Evolutionary conservation across 2,113 vertebrate species (phyloP), one percentile per base, ranked within the genome.

Genomic region (Syngnathus scovelli): DNA sequence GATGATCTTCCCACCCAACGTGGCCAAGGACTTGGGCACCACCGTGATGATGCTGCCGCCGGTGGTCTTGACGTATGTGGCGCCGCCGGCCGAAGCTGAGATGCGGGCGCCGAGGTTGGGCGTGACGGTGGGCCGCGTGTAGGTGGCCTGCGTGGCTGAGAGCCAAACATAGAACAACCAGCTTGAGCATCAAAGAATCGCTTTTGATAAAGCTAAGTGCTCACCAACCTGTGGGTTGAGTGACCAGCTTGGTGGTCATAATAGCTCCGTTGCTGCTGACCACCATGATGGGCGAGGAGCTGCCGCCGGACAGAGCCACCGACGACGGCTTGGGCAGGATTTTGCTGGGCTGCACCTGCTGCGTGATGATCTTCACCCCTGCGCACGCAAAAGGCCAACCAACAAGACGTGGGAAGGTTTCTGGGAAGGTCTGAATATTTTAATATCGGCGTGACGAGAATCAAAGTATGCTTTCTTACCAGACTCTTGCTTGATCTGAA

Each of bases 341-440:
- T 91, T 99, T 99, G 88, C 96, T 98, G 83, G 95, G 96, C 81
- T 98, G 96, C 75, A 99, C 93, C 91, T 98, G 96, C 81, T 99
- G 97, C 63, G 96, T 99, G 91, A 99, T 98, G 71, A 98, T 99
- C 92, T 99, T 99, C 81, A 98, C 96, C 78, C 97, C 97, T 99
- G 85, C 52, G 38, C 8, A 4, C 38, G 21, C 18, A n/a, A 48
- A 48, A 48, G 5, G 5, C 6, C 15, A 15, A 18, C 13, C 0
- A 43, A 43, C 6, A 11, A 43, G 27, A 43, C 9, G 41, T 43
- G 41, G 41, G 41, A 11, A 33, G 9, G 9, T 41, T 41, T 41
- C 39, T 9, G 9, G 39, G 39, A 41, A 41, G 39, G 6, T 9
- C 39, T 41, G 39, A 41, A 46, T 46, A 13, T 46, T 15, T 46